A percentile compares a stretch with the other conserved stretches of the same genome.
Evolutionary conservation across 2,113 vertebrate genomes (phyloP).

Genomic region (Myotis davidii): DNA sequence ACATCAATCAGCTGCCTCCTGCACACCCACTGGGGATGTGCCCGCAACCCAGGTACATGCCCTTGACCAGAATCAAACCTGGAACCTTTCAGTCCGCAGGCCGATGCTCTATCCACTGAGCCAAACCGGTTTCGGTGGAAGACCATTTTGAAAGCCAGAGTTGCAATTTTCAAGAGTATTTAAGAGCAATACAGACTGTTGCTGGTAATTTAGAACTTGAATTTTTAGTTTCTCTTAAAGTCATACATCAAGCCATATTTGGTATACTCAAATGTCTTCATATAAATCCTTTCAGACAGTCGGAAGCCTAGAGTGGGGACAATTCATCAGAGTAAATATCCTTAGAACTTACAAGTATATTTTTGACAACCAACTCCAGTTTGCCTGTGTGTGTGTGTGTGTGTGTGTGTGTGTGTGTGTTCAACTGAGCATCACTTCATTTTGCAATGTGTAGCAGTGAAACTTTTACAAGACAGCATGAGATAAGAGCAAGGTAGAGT

Average conservation of each 20-base stretch:
- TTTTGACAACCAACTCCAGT: constrained; percentile 73
- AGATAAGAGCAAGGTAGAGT: constrained; percentile 43
- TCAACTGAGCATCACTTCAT: constrained; percentile 41
- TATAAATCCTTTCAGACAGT: background rate
- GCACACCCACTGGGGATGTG: too few species aligned
- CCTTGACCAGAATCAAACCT: too few species aligned
- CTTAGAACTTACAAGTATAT: constrained; percentile 64
- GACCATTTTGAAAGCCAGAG: background rate
- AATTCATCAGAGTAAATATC: constrained; percentile 73
- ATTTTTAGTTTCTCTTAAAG: background rate
- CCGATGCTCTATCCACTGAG: too few species aligned
- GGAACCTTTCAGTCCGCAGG: too few species aligned
- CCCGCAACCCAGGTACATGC: too few species aligned
- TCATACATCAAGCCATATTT: background rate
- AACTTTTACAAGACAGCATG: constrained; percentile 54
- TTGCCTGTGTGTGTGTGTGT: constrained; percentile 20
- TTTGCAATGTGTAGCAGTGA: constrained; percentile 16
- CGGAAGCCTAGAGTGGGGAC: constrained; percentile 29
- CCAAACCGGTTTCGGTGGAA: too few species aligned
- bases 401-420: background rate
- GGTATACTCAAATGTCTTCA: background rate
- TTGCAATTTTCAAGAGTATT: background rate
- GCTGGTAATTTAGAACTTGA: background rate
- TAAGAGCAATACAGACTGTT: background rate
- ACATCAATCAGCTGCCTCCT: too few species aligned